Evolutionary conservation across 1,140 invertebrate genomes (phyloP).

Genomic region (Cotesia glomerata): DNA sequence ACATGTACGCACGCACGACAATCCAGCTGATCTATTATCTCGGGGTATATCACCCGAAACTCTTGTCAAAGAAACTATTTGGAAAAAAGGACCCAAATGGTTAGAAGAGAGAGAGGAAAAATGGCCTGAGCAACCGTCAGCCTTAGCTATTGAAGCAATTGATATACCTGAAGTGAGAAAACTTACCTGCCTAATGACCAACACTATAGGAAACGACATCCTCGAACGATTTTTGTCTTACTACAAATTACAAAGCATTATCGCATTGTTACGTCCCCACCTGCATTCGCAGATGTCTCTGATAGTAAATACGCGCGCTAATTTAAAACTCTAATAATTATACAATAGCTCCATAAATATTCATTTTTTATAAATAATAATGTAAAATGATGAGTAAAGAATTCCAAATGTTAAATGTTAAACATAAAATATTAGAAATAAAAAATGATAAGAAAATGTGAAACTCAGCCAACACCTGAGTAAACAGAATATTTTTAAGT

Average conservation of each 20-base stretch:
- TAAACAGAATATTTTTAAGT: no score
- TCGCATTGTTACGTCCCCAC: no score
- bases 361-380: no score
- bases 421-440: no score
- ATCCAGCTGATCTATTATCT: conserved; percentile 57
- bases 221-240: not conserved
- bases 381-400: no score
- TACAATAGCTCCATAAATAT: no score
- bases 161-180: conserved; percentile 16
- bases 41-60: conserved; percentile 40
- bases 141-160: conserved; percentile 30
- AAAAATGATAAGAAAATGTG: no score
- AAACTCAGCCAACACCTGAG: no score
- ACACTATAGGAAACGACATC: not conserved
- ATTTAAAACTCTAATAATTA: no score
- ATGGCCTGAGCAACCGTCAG: not conserved
- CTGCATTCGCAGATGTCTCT: no score
- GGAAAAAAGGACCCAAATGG: conserved; percentile 46
- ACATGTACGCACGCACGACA: conserved; percentile 45
- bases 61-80: conserved; percentile 41
- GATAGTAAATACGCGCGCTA: no score
- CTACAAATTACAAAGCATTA: not conserved
- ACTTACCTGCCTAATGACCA: conserved; percentile 9
- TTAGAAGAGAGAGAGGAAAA: not conserved
- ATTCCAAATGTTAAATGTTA: no score